phyloP scores from a whole-genome alignment of 2,113 vertebrate genomes.

The Brachirus orientalis region DNA sequence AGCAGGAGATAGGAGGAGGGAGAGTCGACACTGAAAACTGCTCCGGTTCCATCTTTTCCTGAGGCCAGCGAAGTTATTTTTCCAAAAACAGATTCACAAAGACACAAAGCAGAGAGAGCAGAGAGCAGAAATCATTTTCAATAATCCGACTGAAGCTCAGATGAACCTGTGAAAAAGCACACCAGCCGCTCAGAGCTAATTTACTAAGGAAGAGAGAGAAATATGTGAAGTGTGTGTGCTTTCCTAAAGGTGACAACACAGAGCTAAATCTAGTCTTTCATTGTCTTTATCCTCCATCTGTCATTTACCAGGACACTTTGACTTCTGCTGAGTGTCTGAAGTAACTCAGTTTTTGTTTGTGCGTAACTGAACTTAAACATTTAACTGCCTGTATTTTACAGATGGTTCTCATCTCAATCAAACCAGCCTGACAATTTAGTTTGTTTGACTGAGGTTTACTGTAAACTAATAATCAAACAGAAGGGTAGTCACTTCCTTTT shows the following conservation, averaged over 20 bases:
- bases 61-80: slow-evolving; percentile 27
- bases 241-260: not conserved
- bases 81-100: slow-evolving; percentile 23
- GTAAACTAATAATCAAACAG: not conserved
- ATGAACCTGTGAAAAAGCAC: not conserved
- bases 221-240: not conserved
- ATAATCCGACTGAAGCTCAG: slow-evolving; percentile 17
- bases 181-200: slow-evolving; percentile 9
- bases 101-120: not conserved
- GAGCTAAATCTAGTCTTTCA: slow-evolving; percentile 4
- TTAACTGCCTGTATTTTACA: slow-evolving; percentile 6
- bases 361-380: slow-evolving; percentile 13
- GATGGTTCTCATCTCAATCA: slow-evolving; percentile 20
- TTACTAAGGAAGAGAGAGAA: slow-evolving; percentile 2
- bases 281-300: slow-evolving; percentile 19
- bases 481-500: no score
- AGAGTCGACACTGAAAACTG: slow-evolving; percentile 34
- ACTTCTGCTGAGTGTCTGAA: slow-evolving; percentile 8
- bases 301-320: slow-evolving; percentile 6
- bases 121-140: slow-evolving; percentile 10
- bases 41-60: slow-evolving; percentile 29
- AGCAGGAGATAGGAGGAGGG: slow-evolving; percentile 24
- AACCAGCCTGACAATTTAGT: not conserved
- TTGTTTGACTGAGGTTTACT: not conserved
- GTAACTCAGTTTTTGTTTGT: not conserved